Percentiles rank a stretch among this genome's conserved stretches.
These are phyloP conservation scores for Gallinago jamesoni DNA, from an alignment of 2,113 vertebrate species.

Conservation along the genomic window DNA sequence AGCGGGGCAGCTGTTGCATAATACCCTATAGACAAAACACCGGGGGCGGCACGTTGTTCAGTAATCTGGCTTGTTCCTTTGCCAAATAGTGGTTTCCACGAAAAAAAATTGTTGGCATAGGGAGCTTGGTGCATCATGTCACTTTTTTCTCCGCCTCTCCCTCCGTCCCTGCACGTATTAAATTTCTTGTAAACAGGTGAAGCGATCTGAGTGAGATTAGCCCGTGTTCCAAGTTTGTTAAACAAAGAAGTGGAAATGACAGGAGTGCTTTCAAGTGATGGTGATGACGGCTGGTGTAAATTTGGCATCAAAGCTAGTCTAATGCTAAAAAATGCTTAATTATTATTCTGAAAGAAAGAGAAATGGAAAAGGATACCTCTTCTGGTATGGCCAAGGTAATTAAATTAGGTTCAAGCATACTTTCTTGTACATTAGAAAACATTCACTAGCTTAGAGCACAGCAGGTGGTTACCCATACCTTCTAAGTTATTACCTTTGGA, in stretches of 20 bases:
- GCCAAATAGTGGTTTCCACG: slow-evolving; percentile 16
- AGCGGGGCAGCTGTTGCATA: not conserved
- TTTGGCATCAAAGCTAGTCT: slow-evolving; percentile 39
- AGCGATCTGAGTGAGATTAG: slow-evolving; percentile 29
- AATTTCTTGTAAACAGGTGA: slow-evolving; percentile 47
- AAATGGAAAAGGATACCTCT: slow-evolving; percentile 30
- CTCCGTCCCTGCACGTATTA: not conserved
- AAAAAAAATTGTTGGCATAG: not conserved
- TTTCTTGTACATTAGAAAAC: not conserved
- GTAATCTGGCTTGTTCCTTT: not conserved
- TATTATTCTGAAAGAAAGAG: slow-evolving; percentile 34
- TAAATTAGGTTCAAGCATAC: slow-evolving; percentile 10
- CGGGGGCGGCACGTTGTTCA: not conserved
- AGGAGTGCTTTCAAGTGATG: slow-evolving; percentile 26
- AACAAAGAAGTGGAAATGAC: slow-evolving; percentile 25
- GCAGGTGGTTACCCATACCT: not conserved
- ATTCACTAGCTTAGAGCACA: not conserved
- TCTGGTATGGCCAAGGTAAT: not conserved
- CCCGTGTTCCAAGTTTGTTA: slow-evolving; percentile 28
- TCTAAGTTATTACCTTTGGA: not conserved
- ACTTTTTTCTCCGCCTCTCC: slow-evolving; percentile 10
- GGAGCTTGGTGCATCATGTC: not conserved
- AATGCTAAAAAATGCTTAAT: not conserved
- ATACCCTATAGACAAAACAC: slow-evolving; percentile 20
- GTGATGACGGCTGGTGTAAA: slow-evolving; percentile 11